These are phyloP conservation scores for Molothrus ater DNA, from an alignment of 2,797 vertebrate genomes.

Conservation along the genomic window DNA sequence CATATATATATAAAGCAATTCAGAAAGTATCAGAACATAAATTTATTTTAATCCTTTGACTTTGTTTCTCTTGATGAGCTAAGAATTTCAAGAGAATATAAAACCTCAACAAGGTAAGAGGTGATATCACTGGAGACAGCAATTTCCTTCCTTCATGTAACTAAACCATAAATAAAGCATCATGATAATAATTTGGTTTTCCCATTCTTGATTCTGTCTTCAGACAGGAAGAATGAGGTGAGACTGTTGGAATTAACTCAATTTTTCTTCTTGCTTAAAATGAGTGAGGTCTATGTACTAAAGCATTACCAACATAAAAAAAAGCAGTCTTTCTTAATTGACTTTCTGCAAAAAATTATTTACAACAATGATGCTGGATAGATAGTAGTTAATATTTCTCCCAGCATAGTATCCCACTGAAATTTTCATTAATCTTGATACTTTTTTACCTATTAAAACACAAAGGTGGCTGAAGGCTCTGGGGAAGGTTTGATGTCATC, in stretches of 20 bases:
- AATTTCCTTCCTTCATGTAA: neutral
- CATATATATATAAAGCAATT: neutral
- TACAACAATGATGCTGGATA: constrained; percentile 29
- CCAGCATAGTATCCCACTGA: constrained; percentile 19
- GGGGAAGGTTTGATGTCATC: neutral
- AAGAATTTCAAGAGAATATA: neutral
- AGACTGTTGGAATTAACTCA: neutral
- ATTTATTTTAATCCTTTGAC: neutral
- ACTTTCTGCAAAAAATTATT: constrained; percentile 42
- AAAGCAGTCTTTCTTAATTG: constrained; percentile 43
- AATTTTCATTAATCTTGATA: constrained; percentile 42
- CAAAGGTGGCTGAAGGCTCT: constrained; percentile 28
- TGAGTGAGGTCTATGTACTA: neutral
- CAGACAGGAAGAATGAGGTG: neutral
- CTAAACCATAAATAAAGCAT: neutral
- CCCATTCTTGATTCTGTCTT: neutral
- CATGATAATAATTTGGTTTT: neutral
- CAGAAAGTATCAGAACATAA: neutral
- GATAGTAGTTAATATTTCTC: constrained; percentile 17
- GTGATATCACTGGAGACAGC: neutral
- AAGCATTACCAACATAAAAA: constrained; percentile 17
- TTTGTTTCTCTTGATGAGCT: neutral
- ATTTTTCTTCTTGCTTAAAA: neutral
- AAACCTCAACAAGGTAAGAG: neutral
- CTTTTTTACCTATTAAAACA: constrained; percentile 37